Percentiles rank a stretch among this genome's conserved stretches.
phyloP scores from a whole-genome alignment of 2,888 invertebrate genomes.

The Heteromyza rotundicornis region DNA sequence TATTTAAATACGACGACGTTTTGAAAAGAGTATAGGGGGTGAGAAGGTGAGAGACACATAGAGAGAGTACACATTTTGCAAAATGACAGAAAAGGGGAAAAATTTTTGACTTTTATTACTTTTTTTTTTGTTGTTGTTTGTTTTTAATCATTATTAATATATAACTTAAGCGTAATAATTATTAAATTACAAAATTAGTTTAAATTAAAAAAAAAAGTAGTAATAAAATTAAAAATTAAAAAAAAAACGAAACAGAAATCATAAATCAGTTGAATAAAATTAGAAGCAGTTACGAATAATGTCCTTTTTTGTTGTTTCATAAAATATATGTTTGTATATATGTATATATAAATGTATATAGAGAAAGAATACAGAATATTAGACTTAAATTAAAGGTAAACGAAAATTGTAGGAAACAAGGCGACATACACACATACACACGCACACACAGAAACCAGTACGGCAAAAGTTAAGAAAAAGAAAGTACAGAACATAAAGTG shows the following conservation, averaged over 20 bases:
- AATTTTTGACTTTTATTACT: too few relatives aligned
- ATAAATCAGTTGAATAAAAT: background rate
- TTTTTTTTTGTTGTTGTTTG: background rate
- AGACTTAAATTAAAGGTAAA: too few relatives aligned
- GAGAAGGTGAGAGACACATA: too few relatives aligned
- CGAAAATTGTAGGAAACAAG: too few relatives aligned
- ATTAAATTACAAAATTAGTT: background rate
- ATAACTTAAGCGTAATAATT: conserved; percentile 38
- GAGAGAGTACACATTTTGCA: background rate
- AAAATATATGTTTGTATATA: too few relatives aligned
- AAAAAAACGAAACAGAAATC: background rate
- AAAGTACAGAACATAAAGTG: too few relatives aligned
- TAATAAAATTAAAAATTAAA: background rate
- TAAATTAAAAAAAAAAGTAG: background rate
- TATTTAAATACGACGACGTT: background rate
- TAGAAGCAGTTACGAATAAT: background rate
- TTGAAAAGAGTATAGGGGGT: too few relatives aligned
- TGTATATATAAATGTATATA: too few relatives aligned
- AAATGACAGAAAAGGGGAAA: background rate
- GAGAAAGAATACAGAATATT: too few relatives aligned
- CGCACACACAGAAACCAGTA: too few relatives aligned
- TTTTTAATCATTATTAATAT: conserved; percentile 36
- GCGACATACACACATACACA: too few relatives aligned
- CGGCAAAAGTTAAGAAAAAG: too few relatives aligned
- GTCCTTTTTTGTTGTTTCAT: background rate